phyloP scores from a whole-genome alignment of 2,888 invertebrate species.

The Strigamia transsilvanica region DNA sequence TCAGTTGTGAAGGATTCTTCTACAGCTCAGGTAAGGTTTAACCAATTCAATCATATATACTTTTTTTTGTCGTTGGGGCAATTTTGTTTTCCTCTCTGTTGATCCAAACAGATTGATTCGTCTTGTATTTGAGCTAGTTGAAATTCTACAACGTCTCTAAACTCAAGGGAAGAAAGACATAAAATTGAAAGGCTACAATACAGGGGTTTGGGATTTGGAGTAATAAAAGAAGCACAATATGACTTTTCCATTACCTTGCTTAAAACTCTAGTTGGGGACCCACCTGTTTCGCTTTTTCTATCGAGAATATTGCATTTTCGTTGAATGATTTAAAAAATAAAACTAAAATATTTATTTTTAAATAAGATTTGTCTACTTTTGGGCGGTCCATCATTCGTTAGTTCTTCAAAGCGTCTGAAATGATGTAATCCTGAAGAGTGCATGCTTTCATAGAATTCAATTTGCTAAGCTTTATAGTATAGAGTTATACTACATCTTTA shows the following conservation, averaged over 20 bases:
- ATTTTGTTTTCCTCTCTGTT: background rate
- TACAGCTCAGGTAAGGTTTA: conserved; percentile 8
- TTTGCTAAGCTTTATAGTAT: too few species aligned
- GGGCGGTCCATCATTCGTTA: background rate
- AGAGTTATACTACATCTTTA: too few species aligned
- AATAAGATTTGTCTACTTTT: background rate
- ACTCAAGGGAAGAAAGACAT: background rate
- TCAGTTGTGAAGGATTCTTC: background rate
- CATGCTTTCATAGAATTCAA: background rate
- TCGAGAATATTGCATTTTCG: background rate
- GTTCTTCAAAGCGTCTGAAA: background rate
- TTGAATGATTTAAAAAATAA: background rate
- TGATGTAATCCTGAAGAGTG: background rate
- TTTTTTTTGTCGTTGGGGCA: background rate
- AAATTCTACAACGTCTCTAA: conserved; percentile 23
- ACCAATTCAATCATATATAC: background rate
- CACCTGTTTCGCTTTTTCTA: background rate
- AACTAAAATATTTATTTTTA: background rate
- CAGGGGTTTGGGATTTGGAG: background rate
- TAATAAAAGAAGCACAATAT: conserved; percentile 16
- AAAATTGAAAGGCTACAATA: conserved; percentile 32
- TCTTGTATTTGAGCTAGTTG: conserved; percentile 20
- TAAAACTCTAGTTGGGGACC: conserved; percentile 13
- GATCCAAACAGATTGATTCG: conserved; percentile 13
- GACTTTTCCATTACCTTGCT: conserved; percentile 32